Evolutionary conservation across 2,113 vertebrate genomes (phyloP).

Genomic region (Elephantulus edwardii): DNA sequence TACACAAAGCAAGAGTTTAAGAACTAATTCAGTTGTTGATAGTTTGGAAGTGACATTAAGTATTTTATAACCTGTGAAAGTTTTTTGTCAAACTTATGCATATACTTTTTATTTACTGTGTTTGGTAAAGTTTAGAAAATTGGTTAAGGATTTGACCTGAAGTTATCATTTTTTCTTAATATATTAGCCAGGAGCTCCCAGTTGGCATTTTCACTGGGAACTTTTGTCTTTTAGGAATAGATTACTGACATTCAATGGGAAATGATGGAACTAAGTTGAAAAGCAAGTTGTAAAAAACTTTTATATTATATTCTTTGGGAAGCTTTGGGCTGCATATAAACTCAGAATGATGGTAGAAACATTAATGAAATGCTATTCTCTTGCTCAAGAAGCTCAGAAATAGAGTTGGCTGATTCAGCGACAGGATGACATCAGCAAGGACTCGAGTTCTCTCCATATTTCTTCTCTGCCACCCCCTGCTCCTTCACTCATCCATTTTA

Average conservation of each 20-base stretch:
- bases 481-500: background rate
- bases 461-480: background rate
- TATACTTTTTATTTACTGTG: background rate
- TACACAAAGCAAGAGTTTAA: background rate
- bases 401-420: background rate
- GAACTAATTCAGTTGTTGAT: background rate
- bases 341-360: background rate
- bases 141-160: slow-evolving; percentile 36
- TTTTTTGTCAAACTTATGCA: background rate
- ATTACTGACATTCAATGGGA: slow-evolving; percentile 35
- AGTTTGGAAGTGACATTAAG: background rate
- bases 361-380: background rate
- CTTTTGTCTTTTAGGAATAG: background rate
- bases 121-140: slow-evolving; percentile 47
- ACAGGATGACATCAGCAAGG: background rate
- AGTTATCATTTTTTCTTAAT: slow-evolving; percentile 12
- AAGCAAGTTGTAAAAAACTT: slow-evolving; percentile 18
- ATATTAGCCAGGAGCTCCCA: background rate
- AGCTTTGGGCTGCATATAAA: background rate
- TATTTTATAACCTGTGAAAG: background rate
- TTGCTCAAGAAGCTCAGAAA: background rate
- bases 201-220: slow-evolving; percentile 57
- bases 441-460: background rate
- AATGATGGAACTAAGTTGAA: slow-evolving; percentile 28
- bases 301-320: background rate